phyloP scores from a whole-genome alignment of 2,797 vertebrate genomes.

The Dendrocincla fuliginosa region DNA sequence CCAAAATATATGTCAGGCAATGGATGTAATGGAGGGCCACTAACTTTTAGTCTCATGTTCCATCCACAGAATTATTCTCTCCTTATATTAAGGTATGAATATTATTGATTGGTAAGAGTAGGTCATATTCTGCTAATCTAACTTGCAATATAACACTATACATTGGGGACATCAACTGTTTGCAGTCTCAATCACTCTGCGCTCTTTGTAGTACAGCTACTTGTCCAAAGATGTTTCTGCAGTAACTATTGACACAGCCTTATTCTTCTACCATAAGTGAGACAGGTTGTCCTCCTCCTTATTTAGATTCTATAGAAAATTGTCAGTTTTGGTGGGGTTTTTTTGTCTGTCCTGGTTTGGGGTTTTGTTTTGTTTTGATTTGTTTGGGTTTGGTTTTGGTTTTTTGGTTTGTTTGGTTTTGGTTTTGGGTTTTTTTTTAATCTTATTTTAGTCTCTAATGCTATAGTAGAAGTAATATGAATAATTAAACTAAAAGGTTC shows the following conservation, averaged over 20 bases:
- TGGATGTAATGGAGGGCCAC: background rate
- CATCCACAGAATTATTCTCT: background rate
- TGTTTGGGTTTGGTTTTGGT: too few species aligned
- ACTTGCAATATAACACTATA: background rate
- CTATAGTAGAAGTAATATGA: background rate
- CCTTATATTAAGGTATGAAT: background rate
- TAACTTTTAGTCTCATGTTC: background rate
- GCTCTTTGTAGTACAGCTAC: background rate
- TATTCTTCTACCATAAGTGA: background rate
- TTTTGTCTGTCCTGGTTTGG: too few species aligned
- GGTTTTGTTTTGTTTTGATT: background rate
- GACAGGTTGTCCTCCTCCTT: background rate
- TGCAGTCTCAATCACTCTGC: background rate
- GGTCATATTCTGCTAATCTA: background rate
- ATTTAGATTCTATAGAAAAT: background rate
- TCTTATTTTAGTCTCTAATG: background rate
- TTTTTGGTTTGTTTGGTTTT: too few species aligned
- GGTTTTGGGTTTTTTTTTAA: background rate
- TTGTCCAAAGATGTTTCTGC: background rate
- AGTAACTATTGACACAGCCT: background rate
- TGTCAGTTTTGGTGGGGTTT: background rate
- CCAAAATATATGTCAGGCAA: background rate
- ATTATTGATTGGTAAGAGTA: background rate
- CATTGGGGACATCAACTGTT: background rate
- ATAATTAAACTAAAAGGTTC: background rate